Base-by-base conservation (phyloP, 2,113 vertebrate genomes). In the Ciconia stormi region DNA sequence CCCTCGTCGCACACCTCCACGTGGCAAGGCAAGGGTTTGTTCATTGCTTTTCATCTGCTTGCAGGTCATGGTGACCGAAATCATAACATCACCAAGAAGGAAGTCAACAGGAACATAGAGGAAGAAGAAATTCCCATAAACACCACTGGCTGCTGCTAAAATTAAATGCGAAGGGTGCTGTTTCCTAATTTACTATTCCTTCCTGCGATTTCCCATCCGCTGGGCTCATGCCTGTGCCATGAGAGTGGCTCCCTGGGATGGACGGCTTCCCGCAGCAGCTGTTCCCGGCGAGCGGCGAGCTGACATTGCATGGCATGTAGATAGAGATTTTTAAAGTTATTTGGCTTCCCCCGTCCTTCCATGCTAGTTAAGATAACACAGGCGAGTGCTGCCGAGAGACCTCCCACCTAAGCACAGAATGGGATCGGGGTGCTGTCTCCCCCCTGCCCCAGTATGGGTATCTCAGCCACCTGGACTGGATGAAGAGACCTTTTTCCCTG, bases 81-180 rank as follows among this genome's bases (percentile, higher is more conserved):
- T n/a, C 8, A 3, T 80, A 73, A 79, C 22, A 76, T 10, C 40
- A 25, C 13, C 0, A 1, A 87, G 66, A 50, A 81, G 67, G 74
- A 91, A 94, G 77, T 88, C 94, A 97, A 91, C 74, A 94, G 94
- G 86, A 97, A 94, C 30, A 62, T 3, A 2, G 62, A 56, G 65
- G 53, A 70, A 61, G 36, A 56, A 61, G 76, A 84, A 84, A 91
- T 87, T 95, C 93, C 72, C 1, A 1, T 69, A 88, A 96, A 92
- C 85, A 94, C 32, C 21, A 22, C 74, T 67, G 67, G 17, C 29
- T 74, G 49, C 72, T 93, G 73, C 94, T 97, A 97, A 94, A 97
- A 94, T 96, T 96, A 94, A 86, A 78, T 3, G 38, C 90, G 78
- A 95, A 95, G 49, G 46, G 52, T 79, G 69, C 90, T 63, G 42